Conservation (phyloP, 2,888 invertebrate species). For the Scrobipalpa costella region DNA sequence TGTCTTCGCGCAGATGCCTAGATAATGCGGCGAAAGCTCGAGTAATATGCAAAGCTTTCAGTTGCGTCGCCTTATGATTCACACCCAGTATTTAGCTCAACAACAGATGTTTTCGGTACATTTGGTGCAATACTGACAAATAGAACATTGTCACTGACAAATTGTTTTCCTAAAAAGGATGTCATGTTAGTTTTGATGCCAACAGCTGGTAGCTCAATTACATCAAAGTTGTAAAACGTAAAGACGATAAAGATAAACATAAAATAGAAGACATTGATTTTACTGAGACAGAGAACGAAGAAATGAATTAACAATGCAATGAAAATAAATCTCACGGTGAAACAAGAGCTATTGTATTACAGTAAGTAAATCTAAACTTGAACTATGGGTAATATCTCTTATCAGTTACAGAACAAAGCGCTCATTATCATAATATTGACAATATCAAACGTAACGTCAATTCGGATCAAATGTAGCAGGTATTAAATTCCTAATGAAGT, state of each 20-base stretch:
- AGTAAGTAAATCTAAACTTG: constrained; percentile 23
- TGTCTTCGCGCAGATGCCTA: constrained; percentile 69
- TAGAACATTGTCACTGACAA: too few relatives aligned
- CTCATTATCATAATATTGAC: constrained; percentile 24
- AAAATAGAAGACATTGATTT: neutral
- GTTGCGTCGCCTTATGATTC: constrained; percentile 53
- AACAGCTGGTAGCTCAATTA: constrained; percentile 16
- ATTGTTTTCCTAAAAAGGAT: constrained; percentile 2
- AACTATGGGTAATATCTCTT: constrained; percentile 15
- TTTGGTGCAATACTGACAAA: constrained; percentile 26
- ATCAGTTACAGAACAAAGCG: constrained; percentile 15
- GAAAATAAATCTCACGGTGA: constrained; percentile 12
- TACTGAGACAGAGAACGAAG: neutral
- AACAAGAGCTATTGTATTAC: constrained; percentile 19
- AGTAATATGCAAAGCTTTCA: constrained; percentile 58
- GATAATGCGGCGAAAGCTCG: constrained; percentile 66
- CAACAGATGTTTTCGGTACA: constrained; percentile 27
- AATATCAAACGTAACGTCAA: constrained; percentile 22
- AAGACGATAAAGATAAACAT: neutral
- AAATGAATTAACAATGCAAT: neutral
- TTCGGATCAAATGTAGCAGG: constrained; percentile 21
- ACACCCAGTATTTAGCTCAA: constrained; percentile 32
- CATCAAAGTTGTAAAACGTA: neutral
- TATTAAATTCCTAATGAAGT: constrained; percentile 40
- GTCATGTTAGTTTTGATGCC: neutral